phyloP scores from a whole-genome alignment of 2,888 invertebrate genomes.

The Scotopteryx bipunctaria region DNA sequence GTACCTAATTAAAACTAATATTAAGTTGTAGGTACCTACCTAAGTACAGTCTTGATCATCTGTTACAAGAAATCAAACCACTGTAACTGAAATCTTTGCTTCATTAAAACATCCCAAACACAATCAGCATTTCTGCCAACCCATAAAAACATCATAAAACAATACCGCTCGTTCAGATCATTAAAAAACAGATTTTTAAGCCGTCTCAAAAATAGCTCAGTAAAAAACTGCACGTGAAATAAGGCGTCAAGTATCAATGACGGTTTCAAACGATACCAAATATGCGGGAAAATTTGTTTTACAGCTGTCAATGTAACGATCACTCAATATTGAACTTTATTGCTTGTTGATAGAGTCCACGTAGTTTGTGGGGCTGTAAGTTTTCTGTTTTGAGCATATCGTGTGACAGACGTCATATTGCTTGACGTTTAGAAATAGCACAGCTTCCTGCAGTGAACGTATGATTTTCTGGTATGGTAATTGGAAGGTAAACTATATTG shows the following conservation, averaged over 20 bases:
- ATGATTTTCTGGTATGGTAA: slow-evolving; percentile 37
- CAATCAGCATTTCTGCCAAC: slow-evolving; percentile 26
- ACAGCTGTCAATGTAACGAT: slow-evolving; percentile 31
- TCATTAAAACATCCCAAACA: slow-evolving; percentile 6
- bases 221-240: slow-evolving; percentile 58
- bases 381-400: slow-evolving; percentile 52
- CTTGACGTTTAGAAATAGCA: slow-evolving; percentile 60
- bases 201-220: slow-evolving; percentile 42
- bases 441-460: slow-evolving; percentile 51
- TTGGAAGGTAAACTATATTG: slow-evolving; percentile 28
- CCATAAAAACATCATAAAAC: slow-evolving; percentile 33
- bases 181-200: slow-evolving; percentile 42
- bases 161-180: slow-evolving; percentile 17
- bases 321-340: slow-evolving; percentile 41
- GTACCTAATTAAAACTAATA: too few relatives aligned
- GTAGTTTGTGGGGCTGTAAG: slow-evolving; percentile 2
- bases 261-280: slow-evolving; percentile 59
- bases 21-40: too few relatives aligned
- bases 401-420: slow-evolving; percentile 60
- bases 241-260: slow-evolving; percentile 67
- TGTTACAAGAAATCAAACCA: background rate
- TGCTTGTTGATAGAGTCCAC: slow-evolving; percentile 23
- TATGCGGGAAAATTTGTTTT: slow-evolving; percentile 34
- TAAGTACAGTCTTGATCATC: too few relatives aligned
- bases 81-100: background rate